Conservation (phyloP, 2,888 invertebrate species). For the Cephus pulcher region DNA sequence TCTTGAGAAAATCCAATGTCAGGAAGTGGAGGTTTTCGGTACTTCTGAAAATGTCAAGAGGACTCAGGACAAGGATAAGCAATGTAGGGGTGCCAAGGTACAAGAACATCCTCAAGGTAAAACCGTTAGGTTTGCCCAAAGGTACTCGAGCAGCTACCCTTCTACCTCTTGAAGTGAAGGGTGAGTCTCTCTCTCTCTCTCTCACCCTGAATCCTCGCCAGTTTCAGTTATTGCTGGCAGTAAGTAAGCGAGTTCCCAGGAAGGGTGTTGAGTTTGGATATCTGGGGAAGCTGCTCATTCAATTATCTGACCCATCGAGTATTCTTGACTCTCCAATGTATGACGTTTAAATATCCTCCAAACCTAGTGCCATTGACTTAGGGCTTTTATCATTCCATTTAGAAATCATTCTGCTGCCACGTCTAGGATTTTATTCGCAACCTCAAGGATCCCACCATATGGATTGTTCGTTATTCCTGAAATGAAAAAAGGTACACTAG, state of each 20-base stretch:
- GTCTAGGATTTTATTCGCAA: not conserved
- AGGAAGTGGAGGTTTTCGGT: no score
- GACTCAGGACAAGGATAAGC: no score
- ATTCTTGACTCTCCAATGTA: constrained; percentile 12
- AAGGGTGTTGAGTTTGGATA: constrained; percentile 18
- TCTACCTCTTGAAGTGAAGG: not conserved
- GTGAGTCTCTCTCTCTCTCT: not conserved
- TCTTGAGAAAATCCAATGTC: no score
- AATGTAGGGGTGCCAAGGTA: not conserved
- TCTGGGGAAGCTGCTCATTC: constrained; percentile 39
- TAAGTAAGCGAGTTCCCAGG: constrained; percentile 24
- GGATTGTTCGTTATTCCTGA: no score
- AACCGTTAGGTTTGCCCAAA: not conserved
- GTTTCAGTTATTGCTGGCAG: constrained; percentile 41
- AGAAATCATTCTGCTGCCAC: not conserved
- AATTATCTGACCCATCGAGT: constrained; percentile 42
- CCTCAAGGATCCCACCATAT: not conserved
- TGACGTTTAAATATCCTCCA: not conserved
- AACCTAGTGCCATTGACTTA: not conserved
- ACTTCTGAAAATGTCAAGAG: not conserved
- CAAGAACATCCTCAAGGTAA: not conserved
- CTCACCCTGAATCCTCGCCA: constrained; percentile 19
- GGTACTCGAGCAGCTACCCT: not conserved
- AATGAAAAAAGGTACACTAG: no score
- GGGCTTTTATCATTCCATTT: constrained; percentile 39